Evolutionary conservation across 1,140 invertebrate species (phyloP).

Genomic region (Gonatopus flavifemur): DNA sequence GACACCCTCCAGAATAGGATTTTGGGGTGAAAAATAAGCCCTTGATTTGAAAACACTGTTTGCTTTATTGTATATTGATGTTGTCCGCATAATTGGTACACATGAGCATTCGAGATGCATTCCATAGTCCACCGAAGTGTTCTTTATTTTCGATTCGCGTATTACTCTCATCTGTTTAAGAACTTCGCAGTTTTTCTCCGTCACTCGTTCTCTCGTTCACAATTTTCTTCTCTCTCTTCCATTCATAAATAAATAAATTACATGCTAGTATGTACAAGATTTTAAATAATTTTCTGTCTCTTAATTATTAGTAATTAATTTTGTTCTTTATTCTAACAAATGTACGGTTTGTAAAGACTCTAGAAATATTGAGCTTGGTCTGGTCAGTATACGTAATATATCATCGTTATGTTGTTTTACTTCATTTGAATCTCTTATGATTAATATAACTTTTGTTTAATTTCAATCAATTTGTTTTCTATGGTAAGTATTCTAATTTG

Average conservation of each 20-base stretch:
- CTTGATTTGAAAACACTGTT: conserved; percentile 49
- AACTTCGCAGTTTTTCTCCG: conserved; percentile 2
- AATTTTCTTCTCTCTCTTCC: conserved; percentile 23
- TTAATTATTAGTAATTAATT: conserved; percentile 42
- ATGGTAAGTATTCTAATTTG: conserved; percentile 1
- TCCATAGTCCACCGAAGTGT: conserved; percentile 28
- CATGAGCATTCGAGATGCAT: conserved; percentile 43
- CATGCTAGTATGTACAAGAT: conserved; percentile 44
- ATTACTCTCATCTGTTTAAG: neutral
- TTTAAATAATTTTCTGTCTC: conserved; percentile 29
- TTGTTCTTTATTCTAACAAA: conserved; percentile 47
- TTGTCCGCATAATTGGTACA: conserved; percentile 43
- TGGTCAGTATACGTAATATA: conserved; percentile 55
- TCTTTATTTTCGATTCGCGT: neutral
- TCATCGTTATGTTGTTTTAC: conserved; percentile 25
- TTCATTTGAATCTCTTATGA: conserved; percentile 37
- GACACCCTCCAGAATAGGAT: no score
- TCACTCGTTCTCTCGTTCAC: conserved; percentile 11
- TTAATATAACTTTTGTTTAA: no score
- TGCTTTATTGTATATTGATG: conserved; percentile 51
- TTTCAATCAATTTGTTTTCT: conserved; percentile 1
- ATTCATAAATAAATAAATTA: conserved; percentile 46
- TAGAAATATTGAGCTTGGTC: conserved; percentile 60
- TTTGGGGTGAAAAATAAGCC: neutral
- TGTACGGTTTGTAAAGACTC: conserved; percentile 54